phyloP scores from a whole-genome alignment of 2,113 vertebrate genomes.

The Vulpes ferrilata region DNA sequence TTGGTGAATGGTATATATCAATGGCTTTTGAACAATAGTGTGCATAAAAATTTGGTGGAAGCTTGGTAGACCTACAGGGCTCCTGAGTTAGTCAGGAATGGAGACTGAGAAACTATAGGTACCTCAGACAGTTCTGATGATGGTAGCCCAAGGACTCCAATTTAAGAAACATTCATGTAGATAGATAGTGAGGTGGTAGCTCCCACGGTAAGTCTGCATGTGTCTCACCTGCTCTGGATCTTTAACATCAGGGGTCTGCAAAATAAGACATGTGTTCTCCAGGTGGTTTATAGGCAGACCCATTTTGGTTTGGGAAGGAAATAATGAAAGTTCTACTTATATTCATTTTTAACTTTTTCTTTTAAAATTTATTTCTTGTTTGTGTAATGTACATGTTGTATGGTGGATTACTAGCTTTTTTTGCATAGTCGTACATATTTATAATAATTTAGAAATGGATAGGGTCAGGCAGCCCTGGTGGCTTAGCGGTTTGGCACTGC shows the following conservation, averaged over 20 bases:
- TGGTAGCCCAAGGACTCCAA: not conserved
- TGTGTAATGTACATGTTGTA: not conserved
- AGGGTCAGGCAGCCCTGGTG: not conserved
- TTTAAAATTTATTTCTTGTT: not conserved
- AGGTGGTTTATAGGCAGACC: not conserved
- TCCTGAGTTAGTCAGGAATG: not conserved
- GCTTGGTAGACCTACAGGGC: not conserved
- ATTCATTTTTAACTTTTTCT: slow-evolving; percentile 5
- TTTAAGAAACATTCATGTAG: not conserved
- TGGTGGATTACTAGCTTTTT: not conserved
- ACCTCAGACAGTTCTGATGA: not conserved
- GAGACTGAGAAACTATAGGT: not conserved
- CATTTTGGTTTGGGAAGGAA: slow-evolving; percentile 28
- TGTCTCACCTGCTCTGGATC: not conserved
- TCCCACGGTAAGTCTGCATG: not conserved
- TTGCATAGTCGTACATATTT: not conserved
- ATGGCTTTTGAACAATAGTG: not conserved
- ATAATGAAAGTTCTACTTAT: not conserved
- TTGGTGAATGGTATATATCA: not conserved
- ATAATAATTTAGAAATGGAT: not conserved
- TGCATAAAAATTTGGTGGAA: not conserved
- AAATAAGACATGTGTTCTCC: not conserved
- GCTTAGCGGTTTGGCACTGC: too few relatives aligned
- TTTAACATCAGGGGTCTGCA: not conserved
- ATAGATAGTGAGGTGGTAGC: not conserved